Evolutionary conservation across 23 tunicate species (phyloP).

Genomic region (Oikopleura vanhoeffeni): DNA sequence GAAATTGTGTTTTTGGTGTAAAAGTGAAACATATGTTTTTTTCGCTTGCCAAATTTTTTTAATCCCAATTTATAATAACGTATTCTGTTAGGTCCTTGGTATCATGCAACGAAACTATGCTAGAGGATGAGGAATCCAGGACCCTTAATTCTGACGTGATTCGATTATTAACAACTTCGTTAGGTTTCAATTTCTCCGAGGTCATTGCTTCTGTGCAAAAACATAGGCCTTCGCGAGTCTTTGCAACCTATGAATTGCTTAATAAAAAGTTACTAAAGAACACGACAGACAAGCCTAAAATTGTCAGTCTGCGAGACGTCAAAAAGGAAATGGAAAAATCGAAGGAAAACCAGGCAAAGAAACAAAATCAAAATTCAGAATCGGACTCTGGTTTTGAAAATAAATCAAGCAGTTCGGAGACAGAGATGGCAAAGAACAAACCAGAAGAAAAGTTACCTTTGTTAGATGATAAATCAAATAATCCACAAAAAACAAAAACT

Average conservation of each 20-base stretch:
- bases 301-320: not conserved
- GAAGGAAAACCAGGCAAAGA: not conserved
- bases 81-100: not conserved
- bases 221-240: constrained; percentile 55
- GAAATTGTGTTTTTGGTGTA: too few relatives aligned
- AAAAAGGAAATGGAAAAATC: not conserved
- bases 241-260: constrained; percentile 68
- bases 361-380: not conserved
- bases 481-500: not conserved
- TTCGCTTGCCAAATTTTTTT: not conserved
- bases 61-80: not conserved
- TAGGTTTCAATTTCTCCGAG: constrained; percentile 20
- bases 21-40: not conserved
- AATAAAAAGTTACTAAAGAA: not conserved
- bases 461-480: not conserved
- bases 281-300: not conserved
- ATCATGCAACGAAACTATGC: not conserved
- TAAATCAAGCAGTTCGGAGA: not conserved
- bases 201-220: constrained; percentile 45
- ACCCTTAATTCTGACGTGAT: constrained; percentile 16
- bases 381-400: constrained; percentile 4
- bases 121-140: not conserved
- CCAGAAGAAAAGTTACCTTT: constrained; percentile 2
- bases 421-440: constrained; percentile 1
- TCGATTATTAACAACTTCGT: not conserved